phyloP scores from a whole-genome alignment of 1,140 invertebrate genomes.

The Drosophila subpulchrella region DNA sequence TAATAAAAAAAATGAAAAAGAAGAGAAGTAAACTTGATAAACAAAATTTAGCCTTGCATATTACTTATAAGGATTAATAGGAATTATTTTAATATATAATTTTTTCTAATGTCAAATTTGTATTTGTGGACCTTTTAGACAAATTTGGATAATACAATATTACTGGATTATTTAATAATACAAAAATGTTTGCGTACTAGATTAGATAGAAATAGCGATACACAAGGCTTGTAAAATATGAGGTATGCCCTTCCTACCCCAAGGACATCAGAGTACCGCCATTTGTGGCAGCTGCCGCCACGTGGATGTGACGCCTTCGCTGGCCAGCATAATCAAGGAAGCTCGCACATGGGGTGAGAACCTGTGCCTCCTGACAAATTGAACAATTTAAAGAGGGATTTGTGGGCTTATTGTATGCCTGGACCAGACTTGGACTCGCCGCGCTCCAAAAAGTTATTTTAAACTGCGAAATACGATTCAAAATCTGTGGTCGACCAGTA shows the following conservation, averaged over 20 bases:
- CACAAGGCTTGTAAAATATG: background rate
- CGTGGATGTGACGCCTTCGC: constrained; percentile 25
- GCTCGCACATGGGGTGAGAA: constrained; percentile 5
- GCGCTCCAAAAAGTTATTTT: constrained; percentile 2
- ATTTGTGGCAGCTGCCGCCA: constrained; percentile 70
- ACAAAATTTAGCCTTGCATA: background rate
- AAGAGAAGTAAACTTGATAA: background rate
- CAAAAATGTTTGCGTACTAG: background rate
- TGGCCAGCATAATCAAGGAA: constrained; percentile 49
- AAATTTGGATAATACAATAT: no score
- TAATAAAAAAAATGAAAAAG: background rate
- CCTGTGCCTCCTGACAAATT: constrained; percentile 52
- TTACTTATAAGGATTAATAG: no score
- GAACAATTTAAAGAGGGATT: constrained; percentile 63
- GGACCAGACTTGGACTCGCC: constrained; percentile 1
- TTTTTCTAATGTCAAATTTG: no score
- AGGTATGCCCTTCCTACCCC: no score
- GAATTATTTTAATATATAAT: no score
- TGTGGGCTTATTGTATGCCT: constrained; percentile 25
- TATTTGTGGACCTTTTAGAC: no score
- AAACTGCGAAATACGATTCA: background rate
- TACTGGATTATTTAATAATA: no score
- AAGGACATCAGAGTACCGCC: constrained; percentile 33
- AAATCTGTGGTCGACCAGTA: background rate
- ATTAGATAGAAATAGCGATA: background rate